These are phyloP conservation scores for Clusia tigrina DNA, from an alignment of 2,888 invertebrate species.

Conservation along the genomic window DNA sequence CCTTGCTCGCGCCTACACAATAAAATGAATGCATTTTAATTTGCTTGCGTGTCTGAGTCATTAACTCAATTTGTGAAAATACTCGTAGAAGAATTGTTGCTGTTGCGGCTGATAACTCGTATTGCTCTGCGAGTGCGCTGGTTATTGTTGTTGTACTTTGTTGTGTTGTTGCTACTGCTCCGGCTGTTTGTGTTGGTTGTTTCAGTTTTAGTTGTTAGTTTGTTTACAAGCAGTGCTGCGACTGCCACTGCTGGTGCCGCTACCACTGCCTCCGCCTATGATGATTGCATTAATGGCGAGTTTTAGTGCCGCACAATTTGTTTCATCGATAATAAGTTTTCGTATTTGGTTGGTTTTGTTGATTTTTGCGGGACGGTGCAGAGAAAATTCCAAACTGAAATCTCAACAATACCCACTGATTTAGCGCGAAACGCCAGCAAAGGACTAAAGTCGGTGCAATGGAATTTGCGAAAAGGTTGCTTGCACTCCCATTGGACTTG, in stretches of 20 bases:
- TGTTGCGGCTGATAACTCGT: conserved; percentile 1
- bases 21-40: conserved; percentile 27
- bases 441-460: neutral
- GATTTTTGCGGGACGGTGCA: conserved; percentile 40
- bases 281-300: conserved; percentile 38
- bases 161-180: too few species aligned
- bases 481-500: too few species aligned
- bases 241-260: too few species aligned
- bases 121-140: too few species aligned
- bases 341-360: conserved; percentile 33
- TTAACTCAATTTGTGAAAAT: conserved; percentile 17
- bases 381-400: neutral
- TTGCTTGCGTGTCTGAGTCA: conserved; percentile 24
- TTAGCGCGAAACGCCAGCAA: too few species aligned
- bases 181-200: neutral
- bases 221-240: conserved; percentile 14
- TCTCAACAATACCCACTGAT: too few species aligned
- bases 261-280: too few species aligned
- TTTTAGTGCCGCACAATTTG: conserved; percentile 38
- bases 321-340: conserved; percentile 40
- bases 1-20: too few species aligned
- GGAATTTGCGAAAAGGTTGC: too few species aligned
- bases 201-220: conserved; percentile 11
- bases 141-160: neutral
- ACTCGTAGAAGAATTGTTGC: neutral